Conservation (phyloP, 2,113 vertebrate species). For the Esox niger region DNA sequence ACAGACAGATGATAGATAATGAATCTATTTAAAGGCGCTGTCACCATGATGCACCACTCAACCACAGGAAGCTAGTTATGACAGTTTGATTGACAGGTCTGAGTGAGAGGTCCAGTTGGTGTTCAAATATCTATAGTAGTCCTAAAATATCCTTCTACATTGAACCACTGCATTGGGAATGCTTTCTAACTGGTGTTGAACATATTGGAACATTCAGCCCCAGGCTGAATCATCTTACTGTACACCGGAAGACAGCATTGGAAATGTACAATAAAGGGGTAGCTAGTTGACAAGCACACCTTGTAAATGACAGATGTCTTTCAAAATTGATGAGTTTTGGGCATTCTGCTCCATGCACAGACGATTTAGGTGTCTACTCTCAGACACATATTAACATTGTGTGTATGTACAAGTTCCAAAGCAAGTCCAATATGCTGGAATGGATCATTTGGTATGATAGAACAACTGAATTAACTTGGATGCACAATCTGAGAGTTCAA, state of each 20-base stretch:
- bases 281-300: background rate
- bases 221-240: too few relatives aligned
- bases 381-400: background rate
- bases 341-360: background rate
- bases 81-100: background rate
- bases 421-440: background rate
- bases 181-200: too few relatives aligned
- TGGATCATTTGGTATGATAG: background rate
- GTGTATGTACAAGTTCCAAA: background rate
- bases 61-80: background rate
- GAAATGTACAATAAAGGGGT: background rate
- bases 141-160: too few relatives aligned
- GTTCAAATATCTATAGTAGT: too few relatives aligned
- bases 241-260: background rate
- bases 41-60: background rate
- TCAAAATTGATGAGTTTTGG: background rate
- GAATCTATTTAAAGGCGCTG: background rate
- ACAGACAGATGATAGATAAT: background rate
- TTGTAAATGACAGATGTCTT: background rate
- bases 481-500: too few relatives aligned
- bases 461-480: too few relatives aligned
- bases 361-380: background rate
- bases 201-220: too few relatives aligned
- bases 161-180: too few relatives aligned
- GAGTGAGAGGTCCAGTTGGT: background rate